Conservation (phyloP, 2,797 vertebrate species). For the Dromococcyx pavoninus region DNA sequence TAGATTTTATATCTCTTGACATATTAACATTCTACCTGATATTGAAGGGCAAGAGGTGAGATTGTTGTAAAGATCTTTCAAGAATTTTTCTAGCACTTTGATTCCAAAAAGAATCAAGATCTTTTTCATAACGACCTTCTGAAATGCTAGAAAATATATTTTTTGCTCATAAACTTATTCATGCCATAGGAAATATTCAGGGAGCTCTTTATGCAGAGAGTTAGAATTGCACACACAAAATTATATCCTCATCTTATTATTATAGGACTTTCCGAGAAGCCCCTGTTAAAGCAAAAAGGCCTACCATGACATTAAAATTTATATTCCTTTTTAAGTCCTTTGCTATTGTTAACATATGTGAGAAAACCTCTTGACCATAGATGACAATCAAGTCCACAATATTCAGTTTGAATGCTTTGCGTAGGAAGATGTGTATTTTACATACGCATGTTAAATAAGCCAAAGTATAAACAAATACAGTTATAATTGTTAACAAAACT, state of each 20-base stretch:
- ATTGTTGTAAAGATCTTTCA: background rate
- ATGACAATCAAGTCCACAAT: background rate
- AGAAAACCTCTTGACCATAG: background rate
- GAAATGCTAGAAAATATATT: background rate
- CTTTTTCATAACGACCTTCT: background rate
- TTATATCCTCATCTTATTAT: background rate
- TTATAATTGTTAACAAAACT: background rate
- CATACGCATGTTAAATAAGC: background rate
- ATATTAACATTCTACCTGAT: background rate
- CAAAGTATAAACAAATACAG: background rate
- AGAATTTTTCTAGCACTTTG: background rate
- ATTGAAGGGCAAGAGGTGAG: background rate
- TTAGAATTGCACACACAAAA: conserved; percentile 29
- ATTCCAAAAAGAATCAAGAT: background rate
- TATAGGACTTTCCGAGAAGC: background rate
- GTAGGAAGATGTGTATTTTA: background rate
- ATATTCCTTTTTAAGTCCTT: background rate
- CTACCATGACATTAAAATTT: background rate
- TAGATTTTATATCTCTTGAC: background rate
- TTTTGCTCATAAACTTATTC: background rate
- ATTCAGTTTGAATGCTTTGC: background rate
- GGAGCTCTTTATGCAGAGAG: conserved; percentile 10
- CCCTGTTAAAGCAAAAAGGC: background rate
- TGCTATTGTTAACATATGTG: background rate
- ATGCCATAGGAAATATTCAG: background rate